A percentile compares a stretch with the other conserved stretches of the same genome.
These are phyloP conservation scores for Coryphaenoides rupestris DNA, from an alignment of 2,113 vertebrate genomes.

Conservation along the genomic window DNA sequence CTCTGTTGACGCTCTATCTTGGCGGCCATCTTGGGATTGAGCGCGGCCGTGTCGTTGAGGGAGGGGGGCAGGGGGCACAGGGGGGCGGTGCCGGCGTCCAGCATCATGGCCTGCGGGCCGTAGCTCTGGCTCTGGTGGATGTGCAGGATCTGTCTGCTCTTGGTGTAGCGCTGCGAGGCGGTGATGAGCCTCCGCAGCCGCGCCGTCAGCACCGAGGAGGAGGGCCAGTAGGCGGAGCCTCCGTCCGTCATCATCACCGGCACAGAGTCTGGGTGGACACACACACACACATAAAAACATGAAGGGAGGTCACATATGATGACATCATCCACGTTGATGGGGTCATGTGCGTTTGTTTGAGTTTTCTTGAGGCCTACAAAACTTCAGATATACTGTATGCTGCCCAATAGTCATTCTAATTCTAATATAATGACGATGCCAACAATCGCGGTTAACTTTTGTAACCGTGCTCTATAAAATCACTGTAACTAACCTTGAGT, in stretches of 20 bases:
- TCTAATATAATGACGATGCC: no score
- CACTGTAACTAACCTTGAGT: no score
- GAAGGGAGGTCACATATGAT: background rate
- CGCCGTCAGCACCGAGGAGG: conserved; percentile 89
- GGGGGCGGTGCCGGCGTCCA: conserved; percentile 78
- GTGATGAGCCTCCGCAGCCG: conserved; percentile 94
- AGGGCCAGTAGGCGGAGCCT: conserved; percentile 89
- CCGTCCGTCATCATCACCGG: conserved; percentile 80
- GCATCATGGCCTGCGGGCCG: conserved; percentile 50
- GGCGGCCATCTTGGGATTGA: conserved; percentile 95
- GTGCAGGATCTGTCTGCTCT: conserved; percentile 89
- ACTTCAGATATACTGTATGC: no score
- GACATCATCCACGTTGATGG: no score
- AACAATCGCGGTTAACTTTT: no score
- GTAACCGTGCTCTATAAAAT: no score
- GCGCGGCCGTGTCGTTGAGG: conserved; percentile 73
- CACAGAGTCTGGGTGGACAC: conserved; percentile 70
- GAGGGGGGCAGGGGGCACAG: conserved; percentile 78
- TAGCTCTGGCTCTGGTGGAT: conserved; percentile 81
- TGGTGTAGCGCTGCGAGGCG: conserved; percentile 91
- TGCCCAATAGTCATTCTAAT: no score
- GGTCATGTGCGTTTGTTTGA: no score
- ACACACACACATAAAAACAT: background rate
- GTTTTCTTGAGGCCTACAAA: no score
- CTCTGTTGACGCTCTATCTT: conserved; percentile 98